These are phyloP conservation scores for Aleiodes alternator DNA, from an alignment of 2,888 invertebrate genomes.

Conservation along the genomic window DNA sequence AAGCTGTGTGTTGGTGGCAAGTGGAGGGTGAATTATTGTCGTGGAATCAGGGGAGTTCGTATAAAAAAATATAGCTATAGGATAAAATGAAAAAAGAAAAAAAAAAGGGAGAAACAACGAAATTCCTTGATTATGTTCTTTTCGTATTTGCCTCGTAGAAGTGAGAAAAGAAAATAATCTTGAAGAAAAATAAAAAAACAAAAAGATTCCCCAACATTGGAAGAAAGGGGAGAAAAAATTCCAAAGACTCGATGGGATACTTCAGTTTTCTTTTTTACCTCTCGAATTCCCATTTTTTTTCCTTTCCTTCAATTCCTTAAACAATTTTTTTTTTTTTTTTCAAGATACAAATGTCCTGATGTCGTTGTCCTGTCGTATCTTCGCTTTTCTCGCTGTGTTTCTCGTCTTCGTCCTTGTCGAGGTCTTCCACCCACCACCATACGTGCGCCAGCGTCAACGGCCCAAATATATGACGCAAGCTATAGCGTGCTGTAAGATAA, in stretches of 20 bases:
- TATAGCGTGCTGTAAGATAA: constrained; percentile 56
- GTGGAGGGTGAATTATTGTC: constrained; percentile 46
- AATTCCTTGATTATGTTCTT: constrained; percentile 31
- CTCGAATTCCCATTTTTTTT: constrained; percentile 23
- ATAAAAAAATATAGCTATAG: constrained; percentile 26
- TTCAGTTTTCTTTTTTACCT: constrained; percentile 17
- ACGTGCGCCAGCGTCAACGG: constrained; percentile 63
- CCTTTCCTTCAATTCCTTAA: not conserved
- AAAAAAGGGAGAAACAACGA: constrained; percentile 43
- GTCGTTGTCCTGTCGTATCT: constrained; percentile 44
- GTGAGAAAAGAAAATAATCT: not conserved
- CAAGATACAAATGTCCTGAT: constrained; percentile 9
- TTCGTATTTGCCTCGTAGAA: too few relatives aligned
- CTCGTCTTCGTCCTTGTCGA: constrained; percentile 69
- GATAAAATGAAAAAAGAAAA: not conserved
- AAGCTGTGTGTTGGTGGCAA: constrained; percentile 28
- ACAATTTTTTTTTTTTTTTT: constrained; percentile 33
- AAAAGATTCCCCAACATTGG: constrained; percentile 10
- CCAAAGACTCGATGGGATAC: constrained; percentile 16
- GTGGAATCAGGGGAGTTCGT: constrained; percentile 17
- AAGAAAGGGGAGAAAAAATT: constrained; percentile 40
- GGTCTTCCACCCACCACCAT: constrained; percentile 65
- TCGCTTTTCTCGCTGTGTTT: constrained; percentile 49
- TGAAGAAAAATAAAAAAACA: constrained; percentile 28
- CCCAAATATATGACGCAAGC: constrained; percentile 70